A percentile compares a stretch with the other conserved stretches of the same genome.
Evolutionary conservation across 1,140 invertebrate species (phyloP).

Genomic region (Dendrolimus kikuchii): DNA sequence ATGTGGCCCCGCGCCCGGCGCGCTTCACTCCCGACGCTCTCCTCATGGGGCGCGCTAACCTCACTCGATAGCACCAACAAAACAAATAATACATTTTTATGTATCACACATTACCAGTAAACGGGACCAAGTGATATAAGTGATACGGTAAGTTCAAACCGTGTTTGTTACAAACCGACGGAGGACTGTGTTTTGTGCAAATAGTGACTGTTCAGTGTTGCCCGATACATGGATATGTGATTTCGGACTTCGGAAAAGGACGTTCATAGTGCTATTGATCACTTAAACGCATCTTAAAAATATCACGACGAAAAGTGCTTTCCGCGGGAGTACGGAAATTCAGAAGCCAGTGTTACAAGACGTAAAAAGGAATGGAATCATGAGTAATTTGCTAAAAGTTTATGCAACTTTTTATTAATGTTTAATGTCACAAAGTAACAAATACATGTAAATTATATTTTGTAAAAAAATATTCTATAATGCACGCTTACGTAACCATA

Average conservation of each 20-base stretch:
- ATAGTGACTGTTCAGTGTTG: conserved; percentile 53
- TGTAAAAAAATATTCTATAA: too few species aligned
- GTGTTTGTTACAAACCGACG: conserved; percentile 34
- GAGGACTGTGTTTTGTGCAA: conserved; percentile 53
- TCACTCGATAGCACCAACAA: conserved; percentile 50
- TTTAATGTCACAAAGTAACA: too few species aligned
- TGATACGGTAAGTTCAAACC: conserved; percentile 65
- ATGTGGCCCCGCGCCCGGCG: conserved; percentile 59
- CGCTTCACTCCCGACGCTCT: conserved; percentile 51
- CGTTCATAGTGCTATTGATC: conserved; percentile 24
- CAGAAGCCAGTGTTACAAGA: conserved; percentile 44
- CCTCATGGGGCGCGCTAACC: conserved; percentile 67
- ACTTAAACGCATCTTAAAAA: conserved; percentile 9
- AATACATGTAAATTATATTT: too few species aligned
- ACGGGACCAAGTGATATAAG: conserved; percentile 67
- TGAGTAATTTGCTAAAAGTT: too few species aligned
- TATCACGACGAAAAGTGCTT: conserved; percentile 11
- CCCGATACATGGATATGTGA: conserved; percentile 26
- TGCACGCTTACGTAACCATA: too few species aligned
- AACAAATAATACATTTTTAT: conserved; percentile 52
- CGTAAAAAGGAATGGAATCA: conserved; percentile 20
- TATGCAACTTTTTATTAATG: too few species aligned
- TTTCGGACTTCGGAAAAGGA: conserved; percentile 32
- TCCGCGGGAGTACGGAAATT: conserved; percentile 10
- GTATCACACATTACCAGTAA: conserved; percentile 43